Evolutionary conservation across 1,140 invertebrate genomes (phyloP), one percentile per base, ranked within the genome.

Genomic region (Leptinotarsa texana): DNA sequence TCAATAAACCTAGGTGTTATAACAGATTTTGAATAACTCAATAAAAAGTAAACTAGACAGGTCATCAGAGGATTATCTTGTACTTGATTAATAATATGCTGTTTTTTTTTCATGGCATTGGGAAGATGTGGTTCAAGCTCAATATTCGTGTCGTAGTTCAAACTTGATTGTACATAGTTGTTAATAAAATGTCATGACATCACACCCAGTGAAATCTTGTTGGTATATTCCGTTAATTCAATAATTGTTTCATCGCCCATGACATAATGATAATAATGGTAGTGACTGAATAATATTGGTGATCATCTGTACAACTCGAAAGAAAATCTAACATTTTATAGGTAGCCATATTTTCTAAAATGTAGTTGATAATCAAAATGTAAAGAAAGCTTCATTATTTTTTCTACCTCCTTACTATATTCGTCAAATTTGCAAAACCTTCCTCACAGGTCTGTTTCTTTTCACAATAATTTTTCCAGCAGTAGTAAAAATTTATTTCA

Each of bases 111-210:
- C 63, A 13, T 27, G 21, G 15, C 27, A 33, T 65, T 65, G 21
- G 63, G 63, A 65, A 27, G 13, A 33, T 78, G 74, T 75, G 71
- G 74, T 78, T 77, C 66, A 75, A 74, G 76, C 76, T 78, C 76
- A 78, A 78, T 69, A 73, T 75, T 78, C 74, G 75, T 75, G 74
- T 78, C 74, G 73, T 78, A 78, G 76, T 74, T 78, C 74, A 78
- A 78, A 73, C 49, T 66, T 61, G 63, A 77, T 73, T 75, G 76
- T 78, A 73, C 24, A 73, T 73, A 73, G 62, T 65, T 65, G 62
- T 73, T 70, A 61, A 74, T 74, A 73, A 70, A 69, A 57, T 61
- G 69, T 77, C 72, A 74, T 33, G 61, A 74, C 76, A 77, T 77
- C 76, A 77, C 76, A 47, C 27, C 24, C 66, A 76, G 72, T 76